Evolutionary conservation across 2,797 vertebrate genomes (phyloP).

Genomic region (Podargus strigoides): DNA sequence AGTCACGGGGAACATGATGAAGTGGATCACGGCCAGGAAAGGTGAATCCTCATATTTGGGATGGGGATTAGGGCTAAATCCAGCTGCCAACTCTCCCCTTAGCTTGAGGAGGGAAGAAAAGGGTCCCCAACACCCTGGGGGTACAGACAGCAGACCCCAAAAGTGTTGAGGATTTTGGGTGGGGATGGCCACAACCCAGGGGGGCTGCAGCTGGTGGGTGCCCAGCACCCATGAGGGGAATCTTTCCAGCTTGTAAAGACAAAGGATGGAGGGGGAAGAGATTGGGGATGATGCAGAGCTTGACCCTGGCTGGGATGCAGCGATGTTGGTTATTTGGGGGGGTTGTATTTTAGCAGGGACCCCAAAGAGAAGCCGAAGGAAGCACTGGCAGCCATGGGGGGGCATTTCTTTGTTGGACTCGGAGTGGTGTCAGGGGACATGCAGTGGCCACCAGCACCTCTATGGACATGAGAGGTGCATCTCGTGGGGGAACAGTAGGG

Average conservation of each 20-base stretch:
- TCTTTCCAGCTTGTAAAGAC: background rate
- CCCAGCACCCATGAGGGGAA: background rate
- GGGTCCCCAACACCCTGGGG: too few relatives aligned
- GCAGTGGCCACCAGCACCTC: background rate
- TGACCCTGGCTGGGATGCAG: background rate
- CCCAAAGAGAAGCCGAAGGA: background rate
- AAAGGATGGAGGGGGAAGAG: too few relatives aligned
- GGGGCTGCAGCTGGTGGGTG: background rate
- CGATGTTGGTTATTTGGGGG: accelerated
- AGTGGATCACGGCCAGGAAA: background rate
- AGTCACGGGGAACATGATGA: background rate
- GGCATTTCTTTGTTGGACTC: background rate
- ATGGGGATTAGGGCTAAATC: background rate
- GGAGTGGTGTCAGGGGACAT: accelerated
- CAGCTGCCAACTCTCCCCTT: background rate
- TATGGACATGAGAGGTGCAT: accelerated
- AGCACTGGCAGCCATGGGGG: background rate
- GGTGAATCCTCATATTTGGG: background rate
- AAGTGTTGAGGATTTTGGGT: background rate
- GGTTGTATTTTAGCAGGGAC: background rate
- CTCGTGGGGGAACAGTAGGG: background rate
- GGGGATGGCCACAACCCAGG: accelerated
- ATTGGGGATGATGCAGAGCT: background rate
- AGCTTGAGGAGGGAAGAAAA: background rate
- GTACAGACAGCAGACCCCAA: background rate